These are phyloP conservation scores for Prosopocoilus inquinatus DNA, from an alignment of 2,888 invertebrate species.

Conservation along the genomic window DNA sequence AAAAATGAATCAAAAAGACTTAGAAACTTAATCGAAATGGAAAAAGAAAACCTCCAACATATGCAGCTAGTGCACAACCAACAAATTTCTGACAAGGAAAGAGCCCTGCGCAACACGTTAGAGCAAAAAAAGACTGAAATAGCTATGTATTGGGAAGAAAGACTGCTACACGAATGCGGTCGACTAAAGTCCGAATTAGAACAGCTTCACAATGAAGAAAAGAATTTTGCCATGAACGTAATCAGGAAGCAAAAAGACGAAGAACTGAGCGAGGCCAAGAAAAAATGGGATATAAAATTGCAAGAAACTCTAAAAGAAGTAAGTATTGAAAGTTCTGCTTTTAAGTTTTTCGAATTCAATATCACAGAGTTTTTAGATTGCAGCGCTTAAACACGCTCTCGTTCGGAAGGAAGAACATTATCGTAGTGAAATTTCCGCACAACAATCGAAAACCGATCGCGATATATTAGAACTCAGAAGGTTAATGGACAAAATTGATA, in stretches of 20 bases:
- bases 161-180: conserved; percentile 60
- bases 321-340: conserved; percentile 9
- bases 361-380: conserved; percentile 54
- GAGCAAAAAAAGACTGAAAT: conserved; percentile 57
- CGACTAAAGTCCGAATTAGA: conserved; percentile 62
- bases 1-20: conserved; percentile 54
- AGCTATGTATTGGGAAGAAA: conserved; percentile 63
- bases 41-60: conserved; percentile 49
- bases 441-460: conserved; percentile 66
- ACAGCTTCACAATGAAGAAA: conserved; percentile 61
- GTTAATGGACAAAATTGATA: conserved; percentile 71
- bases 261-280: conserved; percentile 55
- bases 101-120: conserved; percentile 43
- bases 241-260: conserved; percentile 58
- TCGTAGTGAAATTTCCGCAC: conserved; percentile 57
- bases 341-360: not conserved
- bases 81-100: conserved; percentile 51
- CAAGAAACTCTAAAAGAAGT: conserved; percentile 57
- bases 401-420: conserved; percentile 61
- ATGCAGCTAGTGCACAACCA: conserved; percentile 47
- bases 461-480: conserved; percentile 68
- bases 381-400: conserved; percentile 63
- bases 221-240: conserved; percentile 57
- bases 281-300: conserved; percentile 55
- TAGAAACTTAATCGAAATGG: conserved; percentile 43